Percentiles rank a stretch among this genome's conserved stretches.
These are phyloP conservation scores for Scopus umbretta DNA, from an alignment of 2,113 vertebrate species.

Conservation along the genomic window DNA sequence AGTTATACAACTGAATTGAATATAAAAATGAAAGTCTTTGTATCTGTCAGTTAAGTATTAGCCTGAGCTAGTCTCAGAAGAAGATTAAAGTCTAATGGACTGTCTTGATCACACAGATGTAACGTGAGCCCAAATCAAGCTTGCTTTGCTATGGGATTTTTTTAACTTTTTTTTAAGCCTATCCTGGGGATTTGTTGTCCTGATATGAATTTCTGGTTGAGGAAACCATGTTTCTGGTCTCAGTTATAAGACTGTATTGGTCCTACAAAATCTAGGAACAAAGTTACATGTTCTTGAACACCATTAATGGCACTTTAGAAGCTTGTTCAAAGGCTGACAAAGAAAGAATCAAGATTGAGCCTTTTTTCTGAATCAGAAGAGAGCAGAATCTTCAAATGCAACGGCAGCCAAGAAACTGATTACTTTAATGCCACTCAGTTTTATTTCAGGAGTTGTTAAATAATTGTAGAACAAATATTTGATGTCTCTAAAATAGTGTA, in stretches of 20 bases:
- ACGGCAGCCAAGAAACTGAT: background rate
- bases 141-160: background rate
- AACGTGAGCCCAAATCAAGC: background rate
- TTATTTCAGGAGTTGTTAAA: background rate
- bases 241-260: background rate
- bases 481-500: background rate
- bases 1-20: background rate
- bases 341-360: background rate
- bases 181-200: background rate
- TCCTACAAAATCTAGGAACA: background rate
- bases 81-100: slow-evolving; percentile 35
- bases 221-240: background rate
- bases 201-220: background rate
- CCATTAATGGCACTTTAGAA: background rate
- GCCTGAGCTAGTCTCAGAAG: background rate
- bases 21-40: background rate
- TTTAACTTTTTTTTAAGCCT: background rate
- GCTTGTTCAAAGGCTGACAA: background rate
- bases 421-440: background rate
- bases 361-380: background rate
- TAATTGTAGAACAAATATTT: background rate
- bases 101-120: background rate
- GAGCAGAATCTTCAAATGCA: background rate
- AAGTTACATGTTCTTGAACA: background rate
- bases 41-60: slow-evolving; percentile 8